Percentiles rank a stretch among this genome's conserved stretches.
phyloP scores from a whole-genome alignment of 2,888 invertebrate species.

The Dicranocentrus wangi region DNA sequence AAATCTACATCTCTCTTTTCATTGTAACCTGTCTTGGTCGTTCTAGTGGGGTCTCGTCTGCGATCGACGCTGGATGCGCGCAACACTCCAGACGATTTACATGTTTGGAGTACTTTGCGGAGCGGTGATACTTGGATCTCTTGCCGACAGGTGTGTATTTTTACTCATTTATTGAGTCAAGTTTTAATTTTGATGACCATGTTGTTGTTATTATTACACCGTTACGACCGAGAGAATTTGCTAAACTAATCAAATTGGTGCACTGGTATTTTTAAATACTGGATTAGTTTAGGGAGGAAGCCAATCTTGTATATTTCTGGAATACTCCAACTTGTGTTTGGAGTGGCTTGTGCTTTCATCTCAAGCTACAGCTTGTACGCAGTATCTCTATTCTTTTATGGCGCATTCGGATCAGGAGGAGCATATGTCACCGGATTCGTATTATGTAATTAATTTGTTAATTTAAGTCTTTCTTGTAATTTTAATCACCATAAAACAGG shows the following conservation, averaged over 20 bases:
- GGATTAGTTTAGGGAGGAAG: conserved; percentile 46
- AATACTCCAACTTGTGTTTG: conserved; percentile 51
- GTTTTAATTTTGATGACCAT: too few relatives aligned
- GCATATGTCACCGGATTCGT: conserved; percentile 58
- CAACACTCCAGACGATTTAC: conserved; percentile 48
- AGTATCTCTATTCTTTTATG: conserved; percentile 33
- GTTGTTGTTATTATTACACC: too few relatives aligned
- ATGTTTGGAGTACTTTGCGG: conserved; percentile 75
- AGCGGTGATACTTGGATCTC: conserved; percentile 83
- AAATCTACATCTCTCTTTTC: too few relatives aligned
- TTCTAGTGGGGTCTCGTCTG: conserved; percentile 31
- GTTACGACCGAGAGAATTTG: too few relatives aligned
- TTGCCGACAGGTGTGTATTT: conserved; percentile 81
- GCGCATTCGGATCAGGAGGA: conserved; percentile 43
- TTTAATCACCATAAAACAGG: not conserved
- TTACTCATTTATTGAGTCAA: too few relatives aligned
- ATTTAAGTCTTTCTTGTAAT: not conserved
- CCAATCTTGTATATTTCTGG: conserved; percentile 41
- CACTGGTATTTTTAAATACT: not conserved
- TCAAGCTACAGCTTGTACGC: conserved; percentile 28
- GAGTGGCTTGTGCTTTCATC: conserved; percentile 40
- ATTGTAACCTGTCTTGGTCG: not conserved
- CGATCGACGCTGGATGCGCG: conserved; percentile 44
- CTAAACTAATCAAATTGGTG: too few relatives aligned
- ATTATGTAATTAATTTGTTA: conserved; percentile 77